These are phyloP conservation scores for Brachystomella parvula DNA, from an alignment of 1,140 invertebrate genomes.

Conservation along the genomic window DNA sequence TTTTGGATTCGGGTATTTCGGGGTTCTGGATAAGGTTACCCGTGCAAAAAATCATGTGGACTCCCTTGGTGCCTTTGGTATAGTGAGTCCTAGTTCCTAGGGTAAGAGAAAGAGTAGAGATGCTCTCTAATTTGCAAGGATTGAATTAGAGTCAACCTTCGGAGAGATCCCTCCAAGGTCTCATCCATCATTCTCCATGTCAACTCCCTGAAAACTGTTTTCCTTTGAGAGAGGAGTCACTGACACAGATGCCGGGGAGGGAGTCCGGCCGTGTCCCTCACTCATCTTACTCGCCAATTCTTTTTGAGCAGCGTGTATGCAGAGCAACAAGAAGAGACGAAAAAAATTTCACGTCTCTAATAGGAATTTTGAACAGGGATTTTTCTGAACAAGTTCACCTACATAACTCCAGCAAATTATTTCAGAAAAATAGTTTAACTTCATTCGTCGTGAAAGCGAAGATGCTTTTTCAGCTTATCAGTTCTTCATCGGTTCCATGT, in stretches of 20 bases:
- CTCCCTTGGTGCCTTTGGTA: neutral
- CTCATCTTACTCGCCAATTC: neutral
- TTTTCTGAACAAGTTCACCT: no score
- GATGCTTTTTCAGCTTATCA: no score
- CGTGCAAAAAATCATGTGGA: neutral
- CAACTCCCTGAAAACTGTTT: neutral
- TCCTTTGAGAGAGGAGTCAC: neutral
- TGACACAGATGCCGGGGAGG: neutral
- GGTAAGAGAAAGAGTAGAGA: neutral
- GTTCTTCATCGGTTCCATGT: no score
- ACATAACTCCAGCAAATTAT: no score
- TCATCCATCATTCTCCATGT: constrained; percentile 5
- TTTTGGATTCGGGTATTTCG: no score
- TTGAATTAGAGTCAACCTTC: neutral
- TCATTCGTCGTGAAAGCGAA: no score
- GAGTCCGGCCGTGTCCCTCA: neutral
- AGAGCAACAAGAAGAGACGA: no score
- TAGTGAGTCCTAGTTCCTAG: no score
- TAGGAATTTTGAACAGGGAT: no score
- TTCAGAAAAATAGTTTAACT: no score
- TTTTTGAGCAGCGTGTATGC: neutral
- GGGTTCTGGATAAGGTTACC: neutral
- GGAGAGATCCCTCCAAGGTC: no score
- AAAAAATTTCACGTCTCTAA: no score
- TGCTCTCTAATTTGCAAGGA: neutral